Conservation (phyloP, 1,140 invertebrate species). For the Cydia pomonella region DNA sequence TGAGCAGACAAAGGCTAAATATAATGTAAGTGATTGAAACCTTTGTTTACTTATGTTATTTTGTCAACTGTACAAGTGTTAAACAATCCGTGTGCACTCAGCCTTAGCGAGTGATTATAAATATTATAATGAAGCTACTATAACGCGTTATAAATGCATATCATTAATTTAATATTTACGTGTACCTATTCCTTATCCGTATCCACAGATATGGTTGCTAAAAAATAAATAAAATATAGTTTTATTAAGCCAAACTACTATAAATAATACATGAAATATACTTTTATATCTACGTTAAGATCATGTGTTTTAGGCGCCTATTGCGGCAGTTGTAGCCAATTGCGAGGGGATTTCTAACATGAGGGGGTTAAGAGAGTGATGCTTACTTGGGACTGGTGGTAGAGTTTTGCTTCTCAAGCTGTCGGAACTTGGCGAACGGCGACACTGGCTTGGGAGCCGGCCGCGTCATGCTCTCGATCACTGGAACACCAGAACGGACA, state of each 20-base stretch:
- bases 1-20: neutral
- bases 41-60: neutral
- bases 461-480: conserved; percentile 82
- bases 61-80: conserved; percentile 12
- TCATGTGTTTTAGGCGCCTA: neutral
- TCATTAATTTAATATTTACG: conserved; percentile 59
- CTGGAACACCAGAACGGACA: conserved; percentile 68
- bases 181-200: conserved; percentile 63
- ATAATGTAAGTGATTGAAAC: neutral
- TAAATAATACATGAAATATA: conserved; percentile 53
- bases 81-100: conserved; percentile 28
- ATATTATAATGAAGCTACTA: conserved; percentile 55
- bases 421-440: conserved; percentile 94
- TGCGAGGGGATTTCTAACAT: neutral
- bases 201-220: conserved; percentile 67
- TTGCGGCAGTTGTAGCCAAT: neutral
- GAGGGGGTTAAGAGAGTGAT: neutral
- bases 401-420: conserved; percentile 93
- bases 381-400: conserved; percentile 87
- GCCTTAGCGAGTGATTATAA: conserved; percentile 42
- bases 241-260: conserved; percentile 30
- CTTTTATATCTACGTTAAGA: conserved; percentile 38
- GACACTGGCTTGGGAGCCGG: conserved; percentile 86
- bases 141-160: conserved; percentile 52
- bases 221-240: conserved; percentile 62